Conservation (phyloP, 2,113 vertebrate genomes). For the Dromas ardeola region DNA sequence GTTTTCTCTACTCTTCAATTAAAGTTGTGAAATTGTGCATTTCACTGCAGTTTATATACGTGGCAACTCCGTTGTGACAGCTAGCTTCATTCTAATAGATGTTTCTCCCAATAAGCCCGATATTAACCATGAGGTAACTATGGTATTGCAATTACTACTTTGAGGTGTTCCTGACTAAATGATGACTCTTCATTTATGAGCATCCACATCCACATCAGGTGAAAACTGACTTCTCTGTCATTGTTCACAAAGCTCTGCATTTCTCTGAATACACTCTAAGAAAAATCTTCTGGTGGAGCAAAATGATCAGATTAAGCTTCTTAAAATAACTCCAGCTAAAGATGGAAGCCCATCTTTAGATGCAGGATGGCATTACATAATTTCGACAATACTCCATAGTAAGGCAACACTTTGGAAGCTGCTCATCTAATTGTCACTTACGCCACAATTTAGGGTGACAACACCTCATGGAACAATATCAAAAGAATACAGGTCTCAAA, state of each 20-base stretch:
- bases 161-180: background rate
- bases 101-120: background rate
- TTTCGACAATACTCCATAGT: background rate
- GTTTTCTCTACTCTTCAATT: background rate
- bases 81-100: background rate
- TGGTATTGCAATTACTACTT: background rate
- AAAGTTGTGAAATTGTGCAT: background rate
- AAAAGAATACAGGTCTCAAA: background rate
- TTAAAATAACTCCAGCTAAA: conserved; percentile 33
- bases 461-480: background rate
- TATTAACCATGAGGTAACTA: background rate
- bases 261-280: background rate
- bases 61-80: background rate
- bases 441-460: background rate
- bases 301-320: background rate
- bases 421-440: background rate
- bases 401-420: background rate
- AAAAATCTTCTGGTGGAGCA: background rate
- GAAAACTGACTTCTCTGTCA: background rate
- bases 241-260: background rate
- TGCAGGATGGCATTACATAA: background rate
- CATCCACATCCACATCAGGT: background rate
- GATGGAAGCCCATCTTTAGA: background rate
- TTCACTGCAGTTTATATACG: background rate
- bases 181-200: background rate